These are phyloP conservation scores for Hydrophis major DNA, from an alignment of 2,797 vertebrate genomes.

Conservation along the genomic window DNA sequence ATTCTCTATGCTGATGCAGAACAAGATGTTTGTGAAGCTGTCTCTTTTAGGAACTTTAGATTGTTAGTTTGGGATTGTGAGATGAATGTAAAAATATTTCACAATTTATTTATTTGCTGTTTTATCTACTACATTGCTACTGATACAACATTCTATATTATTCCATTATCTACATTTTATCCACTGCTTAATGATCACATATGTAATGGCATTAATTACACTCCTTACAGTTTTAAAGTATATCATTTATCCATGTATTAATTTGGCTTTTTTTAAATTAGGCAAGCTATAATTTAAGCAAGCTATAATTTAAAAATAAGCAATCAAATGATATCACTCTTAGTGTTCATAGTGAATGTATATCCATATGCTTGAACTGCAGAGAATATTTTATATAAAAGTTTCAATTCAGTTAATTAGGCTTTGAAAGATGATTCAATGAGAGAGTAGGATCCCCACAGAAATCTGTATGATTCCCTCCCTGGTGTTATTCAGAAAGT, in stretches of 20 bases:
- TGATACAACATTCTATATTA: background rate
- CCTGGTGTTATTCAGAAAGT: background rate
- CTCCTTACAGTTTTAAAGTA: background rate
- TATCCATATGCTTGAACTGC: background rate
- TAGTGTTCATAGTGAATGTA: background rate
- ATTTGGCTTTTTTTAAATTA: background rate
- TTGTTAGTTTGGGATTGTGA: background rate
- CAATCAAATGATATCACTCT: background rate
- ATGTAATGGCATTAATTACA: background rate
- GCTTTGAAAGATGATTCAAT: background rate
- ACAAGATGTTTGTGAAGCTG: background rate
- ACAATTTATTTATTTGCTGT: background rate
- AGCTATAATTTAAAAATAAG: background rate
- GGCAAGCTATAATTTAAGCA: background rate
- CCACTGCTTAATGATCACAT: background rate
- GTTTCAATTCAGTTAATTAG: background rate
- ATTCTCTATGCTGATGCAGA: background rate
- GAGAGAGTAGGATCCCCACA: background rate
- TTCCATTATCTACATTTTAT: background rate
- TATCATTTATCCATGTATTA: background rate
- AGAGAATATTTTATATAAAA: background rate
- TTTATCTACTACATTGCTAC: background rate
- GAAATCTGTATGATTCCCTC: background rate
- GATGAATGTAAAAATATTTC: background rate
- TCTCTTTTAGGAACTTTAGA: background rate